A percentile compares a stretch with the other conserved stretches of the same genome.
Conservation (phyloP, 2,888 invertebrate species). For the Parascotia fuliginaria region DNA sequence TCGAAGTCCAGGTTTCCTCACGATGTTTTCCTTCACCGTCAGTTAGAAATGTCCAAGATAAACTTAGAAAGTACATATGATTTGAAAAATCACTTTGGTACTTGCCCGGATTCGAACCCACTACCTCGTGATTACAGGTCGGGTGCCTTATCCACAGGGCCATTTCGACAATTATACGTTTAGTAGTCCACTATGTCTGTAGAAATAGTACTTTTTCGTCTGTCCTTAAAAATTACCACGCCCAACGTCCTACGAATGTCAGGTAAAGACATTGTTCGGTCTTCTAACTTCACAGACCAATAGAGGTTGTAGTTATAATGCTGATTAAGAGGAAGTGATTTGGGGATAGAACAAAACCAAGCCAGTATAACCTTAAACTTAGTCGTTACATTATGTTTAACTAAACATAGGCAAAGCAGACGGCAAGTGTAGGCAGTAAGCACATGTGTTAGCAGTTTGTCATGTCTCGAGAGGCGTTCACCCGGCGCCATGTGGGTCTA, state of each 20-base stretch:
- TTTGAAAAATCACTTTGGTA: too few relatives aligned
- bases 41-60: too few relatives aligned
- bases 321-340: not conserved
- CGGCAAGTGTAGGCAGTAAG: conserved; percentile 53
- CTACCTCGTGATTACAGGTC: too few relatives aligned
- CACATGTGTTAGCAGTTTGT: conserved; percentile 69
- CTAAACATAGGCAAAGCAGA: conserved; percentile 43
- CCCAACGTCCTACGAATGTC: not conserved
- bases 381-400: conserved; percentile 43
- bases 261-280: not conserved
- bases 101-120: too few relatives aligned
- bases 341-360: conserved; percentile 6
- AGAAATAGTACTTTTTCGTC: too few relatives aligned
- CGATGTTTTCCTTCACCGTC: too few relatives aligned
- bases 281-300: too few relatives aligned
- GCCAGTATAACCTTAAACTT: conserved; percentile 58
- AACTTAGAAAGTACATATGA: too few relatives aligned
- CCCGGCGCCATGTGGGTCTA: conserved; percentile 69
- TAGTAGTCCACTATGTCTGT: too few relatives aligned
- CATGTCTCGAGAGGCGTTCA: conserved; percentile 59
- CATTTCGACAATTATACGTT: too few relatives aligned
- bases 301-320: not conserved
- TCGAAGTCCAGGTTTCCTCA: too few relatives aligned
- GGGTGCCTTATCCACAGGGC: too few relatives aligned
- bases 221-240: not conserved